Conservation (phyloP, 2,888 invertebrate genomes). For the Acleris holmiana region DNA sequence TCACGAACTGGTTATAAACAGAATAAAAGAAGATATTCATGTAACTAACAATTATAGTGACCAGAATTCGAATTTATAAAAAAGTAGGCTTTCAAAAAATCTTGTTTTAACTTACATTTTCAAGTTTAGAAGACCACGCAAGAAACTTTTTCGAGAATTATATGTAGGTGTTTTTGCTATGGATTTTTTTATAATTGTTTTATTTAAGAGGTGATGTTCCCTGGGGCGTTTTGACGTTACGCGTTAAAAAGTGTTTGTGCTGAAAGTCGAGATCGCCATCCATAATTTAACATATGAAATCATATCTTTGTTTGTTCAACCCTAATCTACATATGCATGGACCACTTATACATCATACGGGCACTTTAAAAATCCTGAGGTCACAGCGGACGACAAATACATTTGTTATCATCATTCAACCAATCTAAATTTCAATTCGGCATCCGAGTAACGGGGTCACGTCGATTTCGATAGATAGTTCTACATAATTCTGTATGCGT, state of each 20-base stretch:
- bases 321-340: conserved; percentile 76
- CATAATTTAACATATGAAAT: conserved; percentile 76
- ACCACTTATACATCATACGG: conserved; percentile 62
- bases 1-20: conserved; percentile 9
- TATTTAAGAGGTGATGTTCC: conserved; percentile 14
- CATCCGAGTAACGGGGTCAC: conserved; percentile 79
- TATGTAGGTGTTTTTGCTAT: neutral
- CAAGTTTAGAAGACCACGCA: too few relatives aligned
- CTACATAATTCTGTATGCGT: conserved; percentile 65
- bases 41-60: too few relatives aligned
- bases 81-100: too few relatives aligned
- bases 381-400: conserved; percentile 70
- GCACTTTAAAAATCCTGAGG: conserved; percentile 67
- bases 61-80: too few relatives aligned
- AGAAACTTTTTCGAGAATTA: neutral
- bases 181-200: conserved; percentile 16
- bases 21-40: neutral
- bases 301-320: conserved; percentile 72
- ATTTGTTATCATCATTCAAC: conserved; percentile 75
- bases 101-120: too few relatives aligned
- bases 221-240: conserved; percentile 19
- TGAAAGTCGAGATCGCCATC: conserved; percentile 69
- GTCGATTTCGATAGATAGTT: conserved; percentile 67
- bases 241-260: conserved; percentile 56
- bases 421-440: conserved; percentile 77